phyloP scores from a whole-genome alignment of 2,888 invertebrate genomes.

The Heliconius erato region DNA sequence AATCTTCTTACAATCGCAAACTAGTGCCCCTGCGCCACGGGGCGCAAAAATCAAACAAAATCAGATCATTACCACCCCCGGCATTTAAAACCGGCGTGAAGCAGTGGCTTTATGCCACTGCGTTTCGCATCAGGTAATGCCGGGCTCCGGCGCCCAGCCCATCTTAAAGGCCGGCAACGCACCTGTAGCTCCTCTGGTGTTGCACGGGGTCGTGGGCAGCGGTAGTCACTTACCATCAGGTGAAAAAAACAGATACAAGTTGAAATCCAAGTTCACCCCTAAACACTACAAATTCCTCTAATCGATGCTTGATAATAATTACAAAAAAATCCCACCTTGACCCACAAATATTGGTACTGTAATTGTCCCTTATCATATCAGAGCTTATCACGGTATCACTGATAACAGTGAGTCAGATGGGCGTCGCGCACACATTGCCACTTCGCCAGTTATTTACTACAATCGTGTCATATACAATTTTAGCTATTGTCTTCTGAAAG shows the following conservation, averaged over 20 bases:
- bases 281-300: background rate
- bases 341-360: slow-evolving; percentile 58
- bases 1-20: background rate
- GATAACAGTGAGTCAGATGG: slow-evolving; percentile 51
- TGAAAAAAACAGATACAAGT: background rate
- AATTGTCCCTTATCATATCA: slow-evolving; percentile 57
- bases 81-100: too few relatives aligned
- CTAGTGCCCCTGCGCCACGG: background rate
- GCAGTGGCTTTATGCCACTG: too few relatives aligned
- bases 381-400: slow-evolving; percentile 69
- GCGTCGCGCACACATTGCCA: slow-evolving; percentile 44
- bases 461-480: background rate
- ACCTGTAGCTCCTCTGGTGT: too few relatives aligned
- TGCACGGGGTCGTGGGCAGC: too few relatives aligned
- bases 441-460: slow-evolving; percentile 1
- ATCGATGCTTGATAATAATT: slow-evolving; percentile 16
- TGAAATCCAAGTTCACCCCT: background rate
- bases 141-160: too few relatives aligned
- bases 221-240: too few relatives aligned
- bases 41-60: background rate
- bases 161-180: too few relatives aligned
- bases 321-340: slow-evolving; percentile 59
- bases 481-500: slow-evolving; percentile 4
- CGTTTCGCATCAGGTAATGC: too few relatives aligned
- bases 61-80: too few relatives aligned